phyloP scores from a whole-genome alignment of 2,888 invertebrate species.

The Schizotus pectinicornis region DNA sequence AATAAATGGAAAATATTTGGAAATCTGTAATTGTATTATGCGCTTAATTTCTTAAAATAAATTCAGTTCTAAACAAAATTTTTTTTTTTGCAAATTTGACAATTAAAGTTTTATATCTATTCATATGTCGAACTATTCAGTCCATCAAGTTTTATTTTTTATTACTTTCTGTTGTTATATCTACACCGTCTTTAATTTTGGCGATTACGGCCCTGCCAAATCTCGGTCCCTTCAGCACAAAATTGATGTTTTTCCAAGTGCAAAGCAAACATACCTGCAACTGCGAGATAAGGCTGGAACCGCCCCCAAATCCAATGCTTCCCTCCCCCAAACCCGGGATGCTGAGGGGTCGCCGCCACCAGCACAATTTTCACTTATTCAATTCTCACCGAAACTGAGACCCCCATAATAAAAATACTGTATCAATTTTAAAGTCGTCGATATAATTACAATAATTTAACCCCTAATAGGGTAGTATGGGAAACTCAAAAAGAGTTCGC shows the following conservation, averaged over 20 bases:
- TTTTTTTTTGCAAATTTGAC: too few relatives aligned
- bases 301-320: conserved; percentile 27
- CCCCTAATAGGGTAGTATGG: not conserved
- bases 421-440: too few relatives aligned
- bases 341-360: conserved; percentile 15
- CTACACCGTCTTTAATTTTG: too few relatives aligned
- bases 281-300: conserved; percentile 31
- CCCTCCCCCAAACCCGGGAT: conserved; percentile 13
- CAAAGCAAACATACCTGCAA: conserved; percentile 34
- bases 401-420: not conserved
- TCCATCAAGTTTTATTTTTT: too few relatives aligned
- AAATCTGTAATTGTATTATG: too few relatives aligned
- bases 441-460: not conserved
- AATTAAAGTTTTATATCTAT: too few relatives aligned
- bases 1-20: too few relatives aligned
- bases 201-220: conserved; percentile 5
- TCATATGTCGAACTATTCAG: too few relatives aligned
- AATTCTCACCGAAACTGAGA: not conserved
- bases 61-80: too few relatives aligned
- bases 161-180: too few relatives aligned
- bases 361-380: not conserved
- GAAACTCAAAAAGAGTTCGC: not conserved
- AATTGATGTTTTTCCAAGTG: conserved; percentile 31
- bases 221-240: conserved; percentile 9
- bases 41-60: too few relatives aligned